Conservation (phyloP, 2,113 vertebrate species). For the Elephas maximus region DNA sequence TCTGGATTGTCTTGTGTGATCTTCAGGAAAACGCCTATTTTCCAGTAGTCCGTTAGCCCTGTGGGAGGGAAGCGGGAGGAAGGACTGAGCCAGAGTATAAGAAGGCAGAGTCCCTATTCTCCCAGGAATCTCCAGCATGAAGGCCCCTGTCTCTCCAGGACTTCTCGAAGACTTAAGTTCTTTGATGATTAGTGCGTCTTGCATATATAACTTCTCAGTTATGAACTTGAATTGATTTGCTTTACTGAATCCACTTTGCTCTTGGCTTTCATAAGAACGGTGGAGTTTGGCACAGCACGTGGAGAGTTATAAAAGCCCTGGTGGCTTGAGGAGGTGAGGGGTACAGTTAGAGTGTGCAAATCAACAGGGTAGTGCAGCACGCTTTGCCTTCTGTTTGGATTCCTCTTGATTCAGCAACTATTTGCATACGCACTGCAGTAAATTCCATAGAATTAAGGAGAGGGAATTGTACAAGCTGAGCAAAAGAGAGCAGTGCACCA, state of each 20-base stretch:
- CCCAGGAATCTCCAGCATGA: not conserved
- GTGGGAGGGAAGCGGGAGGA: not conserved
- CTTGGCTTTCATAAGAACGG: not conserved
- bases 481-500: conserved; percentile 7
- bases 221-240: conserved; percentile 61
- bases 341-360: not conserved
- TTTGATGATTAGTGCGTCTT: conserved; percentile 52
- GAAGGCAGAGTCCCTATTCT: not conserved
- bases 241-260: conserved; percentile 50
- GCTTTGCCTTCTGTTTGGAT: conserved; percentile 32
- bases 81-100: accelerated
- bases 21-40: conserved; percentile 12
- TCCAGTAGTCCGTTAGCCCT: not conserved
- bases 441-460: not conserved
- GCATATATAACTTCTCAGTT: conserved; percentile 53
- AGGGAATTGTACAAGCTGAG: not conserved
- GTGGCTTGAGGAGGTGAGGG: conserved; percentile 22
- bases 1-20: not conserved
- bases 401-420: conserved; percentile 33
- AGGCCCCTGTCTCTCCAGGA: not conserved
- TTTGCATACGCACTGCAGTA: not conserved
- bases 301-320: not conserved
- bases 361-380: not conserved
- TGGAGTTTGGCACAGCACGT: not conserved
- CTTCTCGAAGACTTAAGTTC: not conserved